Conservation (phyloP, 1,140 invertebrate species). For the Lutraria rhynchaena region DNA sequence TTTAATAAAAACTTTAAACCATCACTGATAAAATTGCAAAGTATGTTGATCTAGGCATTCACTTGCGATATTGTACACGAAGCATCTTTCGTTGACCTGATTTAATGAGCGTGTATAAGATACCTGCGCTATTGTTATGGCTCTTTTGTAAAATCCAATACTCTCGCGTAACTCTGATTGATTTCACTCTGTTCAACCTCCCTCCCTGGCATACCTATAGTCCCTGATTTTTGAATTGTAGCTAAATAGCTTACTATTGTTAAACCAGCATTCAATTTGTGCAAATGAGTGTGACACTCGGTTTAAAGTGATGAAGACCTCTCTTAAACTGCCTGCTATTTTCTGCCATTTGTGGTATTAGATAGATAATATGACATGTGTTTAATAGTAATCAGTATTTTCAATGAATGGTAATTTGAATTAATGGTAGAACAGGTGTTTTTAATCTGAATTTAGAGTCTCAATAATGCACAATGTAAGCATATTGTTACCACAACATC, state of each 20-base stretch:
- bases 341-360: too few relatives aligned
- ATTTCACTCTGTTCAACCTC: constrained; percentile 46
- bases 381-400: too few relatives aligned
- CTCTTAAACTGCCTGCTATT: too few relatives aligned
- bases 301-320: too few relatives aligned
- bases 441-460: too few relatives aligned
- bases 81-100: constrained; percentile 44
- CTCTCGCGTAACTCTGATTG: constrained; percentile 41
- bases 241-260: constrained; percentile 14
- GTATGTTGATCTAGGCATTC: constrained; percentile 52
- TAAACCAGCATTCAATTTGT: too few relatives aligned
- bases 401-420: too few relatives aligned
- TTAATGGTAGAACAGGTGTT: too few relatives aligned
- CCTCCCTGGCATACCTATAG: constrained; percentile 31
- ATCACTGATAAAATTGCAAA: constrained; percentile 49
- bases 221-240: constrained; percentile 27
- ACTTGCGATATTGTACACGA: constrained; percentile 43
- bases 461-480: too few relatives aligned
- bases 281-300: too few relatives aligned
- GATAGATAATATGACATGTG: too few relatives aligned
- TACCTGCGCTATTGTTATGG: constrained; percentile 25
- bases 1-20: constrained; percentile 50
- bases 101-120: constrained; percentile 48
- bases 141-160: constrained; percentile 41
- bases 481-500: too few relatives aligned